Evolutionary conservation across 2,113 vertebrate species (phyloP).

Genomic region (Macrotis lagotis): DNA sequence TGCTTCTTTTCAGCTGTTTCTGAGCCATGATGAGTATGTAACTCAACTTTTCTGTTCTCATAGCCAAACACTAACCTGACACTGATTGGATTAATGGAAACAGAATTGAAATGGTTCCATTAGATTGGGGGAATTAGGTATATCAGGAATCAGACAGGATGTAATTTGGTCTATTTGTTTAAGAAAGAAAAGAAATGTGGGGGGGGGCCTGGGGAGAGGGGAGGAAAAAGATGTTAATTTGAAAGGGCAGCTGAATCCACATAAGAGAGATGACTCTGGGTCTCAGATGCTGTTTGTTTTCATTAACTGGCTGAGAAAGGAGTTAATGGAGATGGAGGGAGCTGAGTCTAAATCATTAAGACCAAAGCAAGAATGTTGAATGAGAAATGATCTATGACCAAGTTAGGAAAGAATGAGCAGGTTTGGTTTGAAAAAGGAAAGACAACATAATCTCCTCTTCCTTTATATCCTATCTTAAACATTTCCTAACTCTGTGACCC

Average conservation of each 20-base stretch:
- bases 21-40: background rate
- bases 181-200: background rate
- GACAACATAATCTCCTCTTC: background rate
- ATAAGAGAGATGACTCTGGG: constrained; percentile 42
- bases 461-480: background rate
- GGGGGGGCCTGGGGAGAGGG: background rate
- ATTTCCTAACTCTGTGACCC: background rate
- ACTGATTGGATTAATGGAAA: background rate
- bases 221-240: background rate
- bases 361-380: constrained; percentile 47
- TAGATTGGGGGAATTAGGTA: background rate
- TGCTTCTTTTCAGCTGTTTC: background rate
- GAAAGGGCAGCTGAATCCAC: background rate
- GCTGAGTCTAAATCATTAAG: accelerated
- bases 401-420: accelerated
- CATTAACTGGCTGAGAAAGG: constrained; percentile 57
- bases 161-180: constrained; percentile 67
- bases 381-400: background rate
- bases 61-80: background rate
- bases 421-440: background rate
- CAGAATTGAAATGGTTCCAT: constrained; percentile 39
- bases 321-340: constrained; percentile 33
- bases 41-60: accelerated
- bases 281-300: constrained; percentile 61
- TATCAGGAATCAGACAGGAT: constrained; percentile 59